Conservation (phyloP, 2,797 vertebrate genomes). For the Nannoperca obscura region DNA sequence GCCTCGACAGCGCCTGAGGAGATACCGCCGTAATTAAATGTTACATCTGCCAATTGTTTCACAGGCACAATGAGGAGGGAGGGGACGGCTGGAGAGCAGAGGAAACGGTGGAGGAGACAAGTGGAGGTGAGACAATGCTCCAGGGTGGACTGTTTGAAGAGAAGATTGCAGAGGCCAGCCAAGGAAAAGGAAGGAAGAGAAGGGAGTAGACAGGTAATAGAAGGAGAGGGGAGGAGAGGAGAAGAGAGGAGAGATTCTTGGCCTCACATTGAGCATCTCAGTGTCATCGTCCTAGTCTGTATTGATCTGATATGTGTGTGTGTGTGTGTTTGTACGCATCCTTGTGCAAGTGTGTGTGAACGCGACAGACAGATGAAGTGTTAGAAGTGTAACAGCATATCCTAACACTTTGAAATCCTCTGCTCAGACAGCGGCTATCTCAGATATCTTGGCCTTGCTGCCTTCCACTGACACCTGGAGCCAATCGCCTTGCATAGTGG, state of each 20-base stretch:
- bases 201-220: conserved; percentile 42
- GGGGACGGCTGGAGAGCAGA: conserved; percentile 65
- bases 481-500: conserved; percentile 46
- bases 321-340: conserved; percentile 12
- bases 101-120: conserved; percentile 66
- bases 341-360: conserved; percentile 50
- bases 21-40: conserved; percentile 87
- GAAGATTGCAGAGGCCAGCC: conserved; percentile 67
- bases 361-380: conserved; percentile 60
- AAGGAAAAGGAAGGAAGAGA: conserved; percentile 50
- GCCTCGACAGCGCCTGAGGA: conserved; percentile 83
- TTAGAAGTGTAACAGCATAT: conserved; percentile 75
- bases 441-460: conserved; percentile 71
- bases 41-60: conserved; percentile 89
- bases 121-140: conserved; percentile 76
- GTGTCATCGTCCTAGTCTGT: conserved; percentile 75
- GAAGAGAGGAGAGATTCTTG: conserved; percentile 57
- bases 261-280: conserved; percentile 76
- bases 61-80: conserved; percentile 78
- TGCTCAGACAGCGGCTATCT: conserved; percentile 78
- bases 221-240: conserved; percentile 40
- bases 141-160: conserved; percentile 70
- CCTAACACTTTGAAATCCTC: conserved; percentile 82
- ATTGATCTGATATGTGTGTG: conserved; percentile 77
- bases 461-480: conserved; percentile 71